Evolutionary conservation across 2,797 vertebrate genomes (phyloP).

Genomic region (Scleropages formosus): DNA sequence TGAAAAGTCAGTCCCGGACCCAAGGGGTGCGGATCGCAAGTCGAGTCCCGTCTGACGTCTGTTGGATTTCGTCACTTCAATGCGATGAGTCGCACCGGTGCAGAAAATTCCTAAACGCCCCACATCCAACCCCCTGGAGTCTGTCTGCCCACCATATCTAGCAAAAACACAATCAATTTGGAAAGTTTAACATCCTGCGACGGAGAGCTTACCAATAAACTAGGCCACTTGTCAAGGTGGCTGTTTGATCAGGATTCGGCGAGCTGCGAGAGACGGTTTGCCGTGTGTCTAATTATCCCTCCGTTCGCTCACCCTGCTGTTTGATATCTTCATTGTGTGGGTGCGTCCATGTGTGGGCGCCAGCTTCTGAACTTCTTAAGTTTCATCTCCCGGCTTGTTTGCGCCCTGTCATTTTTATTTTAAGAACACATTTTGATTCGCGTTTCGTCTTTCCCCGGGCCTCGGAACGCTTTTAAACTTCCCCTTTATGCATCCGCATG

Average conservation of each 20-base stretch:
- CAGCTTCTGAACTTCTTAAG: slow-evolving; percentile 20
- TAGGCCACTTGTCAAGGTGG: slow-evolving; percentile 37
- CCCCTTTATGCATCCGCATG: not conserved
- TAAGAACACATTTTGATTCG: slow-evolving; percentile 23
- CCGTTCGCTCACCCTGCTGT: slow-evolving; percentile 34
- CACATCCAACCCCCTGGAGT: no score
- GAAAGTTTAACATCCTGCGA: slow-evolving; percentile 22
- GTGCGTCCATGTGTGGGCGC: slow-evolving; percentile 14
- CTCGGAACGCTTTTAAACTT: slow-evolving; percentile 14
- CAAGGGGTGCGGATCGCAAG: no score
- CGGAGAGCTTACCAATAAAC: slow-evolving; percentile 41
- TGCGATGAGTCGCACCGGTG: no score
- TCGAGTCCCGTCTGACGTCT: no score
- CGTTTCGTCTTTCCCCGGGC: slow-evolving; percentile 22
- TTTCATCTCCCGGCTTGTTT: slow-evolving; percentile 22
- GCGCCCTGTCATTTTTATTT: slow-evolving; percentile 14
- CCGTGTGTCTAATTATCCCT: slow-evolving; percentile 52
- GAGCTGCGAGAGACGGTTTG: slow-evolving; percentile 40
- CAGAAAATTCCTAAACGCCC: no score
- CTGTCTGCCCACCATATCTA: slow-evolving; percentile 1
- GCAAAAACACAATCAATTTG: slow-evolving; percentile 11
- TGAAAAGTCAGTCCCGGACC: no score
- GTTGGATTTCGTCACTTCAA: no score
- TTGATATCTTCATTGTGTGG: slow-evolving; percentile 34
- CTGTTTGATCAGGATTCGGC: slow-evolving; percentile 46